phyloP scores from a whole-genome alignment of 1,140 invertebrate genomes.

The Subanguina moxae region DNA sequence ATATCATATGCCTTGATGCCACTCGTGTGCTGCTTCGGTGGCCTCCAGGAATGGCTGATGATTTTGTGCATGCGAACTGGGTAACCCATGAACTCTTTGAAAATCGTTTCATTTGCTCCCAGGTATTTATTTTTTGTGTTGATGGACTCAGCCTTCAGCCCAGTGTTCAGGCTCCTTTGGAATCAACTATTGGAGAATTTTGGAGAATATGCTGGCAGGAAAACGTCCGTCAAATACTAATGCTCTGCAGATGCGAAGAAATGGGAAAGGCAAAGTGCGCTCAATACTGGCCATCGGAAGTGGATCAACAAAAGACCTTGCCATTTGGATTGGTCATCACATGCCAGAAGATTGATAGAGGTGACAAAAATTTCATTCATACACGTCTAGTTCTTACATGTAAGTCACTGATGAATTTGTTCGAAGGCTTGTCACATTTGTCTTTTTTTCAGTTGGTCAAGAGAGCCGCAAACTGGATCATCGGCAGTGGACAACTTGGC shows the following conservation, averaged over 20 bases:
- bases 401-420: slow-evolving; percentile 17
- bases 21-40: slow-evolving; percentile 15
- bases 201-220: slow-evolving; percentile 81
- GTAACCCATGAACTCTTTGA: slow-evolving; percentile 20
- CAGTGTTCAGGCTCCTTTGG: slow-evolving; percentile 73
- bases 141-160: slow-evolving; percentile 62
- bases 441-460: slow-evolving; percentile 16
- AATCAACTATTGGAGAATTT: slow-evolving; percentile 78
- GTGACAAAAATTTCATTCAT: slow-evolving; percentile 21
- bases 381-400: slow-evolving; percentile 32
- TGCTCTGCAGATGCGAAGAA: slow-evolving; percentile 61
- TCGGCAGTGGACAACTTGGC: slow-evolving; percentile 40
- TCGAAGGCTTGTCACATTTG: background rate
- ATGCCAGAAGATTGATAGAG: background rate
- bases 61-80: slow-evolving; percentile 27
- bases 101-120: slow-evolving; percentile 26
- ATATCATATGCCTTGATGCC: slow-evolving; percentile 23
- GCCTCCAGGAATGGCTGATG: slow-evolving; percentile 15
- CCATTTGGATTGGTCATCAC: slow-evolving; percentile 6
- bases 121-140: slow-evolving; percentile 5
- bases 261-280: slow-evolving; percentile 9
- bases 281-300: slow-evolving; percentile 12
- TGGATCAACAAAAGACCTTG: background rate
- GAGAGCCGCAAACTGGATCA: slow-evolving; percentile 30
- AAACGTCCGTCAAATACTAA: slow-evolving; percentile 72